Evolutionary conservation across 2,888 invertebrate genomes (phyloP).

Genomic region (Orthosia gothica): DNA sequence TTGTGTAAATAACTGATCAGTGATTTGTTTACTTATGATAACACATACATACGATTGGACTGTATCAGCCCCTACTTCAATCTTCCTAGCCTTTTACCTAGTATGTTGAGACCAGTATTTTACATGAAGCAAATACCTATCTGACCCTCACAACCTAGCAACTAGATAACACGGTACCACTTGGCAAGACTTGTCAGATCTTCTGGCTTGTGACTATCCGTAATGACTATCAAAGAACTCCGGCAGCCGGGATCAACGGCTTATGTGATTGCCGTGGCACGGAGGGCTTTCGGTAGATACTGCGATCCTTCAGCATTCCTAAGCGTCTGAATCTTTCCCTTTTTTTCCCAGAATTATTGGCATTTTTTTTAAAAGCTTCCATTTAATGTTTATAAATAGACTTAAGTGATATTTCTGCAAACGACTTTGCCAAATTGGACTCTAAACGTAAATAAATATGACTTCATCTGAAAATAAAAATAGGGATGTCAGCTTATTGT

Average conservation of each 20-base stretch:
- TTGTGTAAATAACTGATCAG: neutral
- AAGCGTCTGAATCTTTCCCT: conserved; percentile 7
- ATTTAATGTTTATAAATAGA: conserved; percentile 43
- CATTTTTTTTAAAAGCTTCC: neutral
- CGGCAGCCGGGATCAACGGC: too few species aligned
- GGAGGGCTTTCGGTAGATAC: too few species aligned
- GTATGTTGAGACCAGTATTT: too few species aligned
- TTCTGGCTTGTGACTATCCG: too few species aligned
- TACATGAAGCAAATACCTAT: too few species aligned
- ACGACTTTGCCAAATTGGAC: conserved; percentile 6
- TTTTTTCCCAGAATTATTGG: conserved; percentile 9
- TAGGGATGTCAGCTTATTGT: neutral
- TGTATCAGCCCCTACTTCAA: neutral
- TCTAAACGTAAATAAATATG: neutral
- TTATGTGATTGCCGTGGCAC: too few species aligned
- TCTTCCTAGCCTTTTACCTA: too few species aligned
- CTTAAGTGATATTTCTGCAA: conserved; percentile 15
- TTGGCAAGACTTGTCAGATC: too few species aligned
- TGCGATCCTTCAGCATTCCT: conserved; percentile 6
- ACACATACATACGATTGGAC: neutral
- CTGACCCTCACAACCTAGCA: too few species aligned
- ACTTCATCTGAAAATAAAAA: neutral
- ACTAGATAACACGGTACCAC: too few species aligned
- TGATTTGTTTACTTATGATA: neutral
- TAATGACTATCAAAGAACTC: too few species aligned